Base-by-base conservation (phyloP, 2,797 vertebrate genomes). In the Hypotaenidia philippensis region DNA sequence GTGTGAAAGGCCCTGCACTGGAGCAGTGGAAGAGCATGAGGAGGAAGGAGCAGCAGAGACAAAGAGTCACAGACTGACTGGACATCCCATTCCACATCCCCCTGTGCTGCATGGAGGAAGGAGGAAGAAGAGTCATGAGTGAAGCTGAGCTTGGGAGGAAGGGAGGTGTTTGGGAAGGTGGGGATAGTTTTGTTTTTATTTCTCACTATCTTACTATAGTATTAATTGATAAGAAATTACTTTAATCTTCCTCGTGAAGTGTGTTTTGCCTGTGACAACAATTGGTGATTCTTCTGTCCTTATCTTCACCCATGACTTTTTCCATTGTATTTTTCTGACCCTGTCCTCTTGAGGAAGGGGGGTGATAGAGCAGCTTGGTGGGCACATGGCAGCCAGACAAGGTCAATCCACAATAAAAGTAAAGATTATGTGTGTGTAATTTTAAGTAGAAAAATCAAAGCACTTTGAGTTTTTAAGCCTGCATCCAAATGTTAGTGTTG, bases 1-100 rank as follows among this genome's bases (percentile, higher is more conserved):
- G 4, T 44, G n/a, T 13, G 15, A 69, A 11, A 3, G 8, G 23
- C 3, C 7, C 26, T 13, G 45, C 0, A 0, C 31, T 60, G 55
- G 22, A 47, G 13, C 26, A 64, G 23, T 8, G 17, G 2, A 79
- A 15, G 13, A 34, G 4, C 1, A 2, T 13, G 26, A 56, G 11
- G 26, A 49, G 34, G n/a, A 61, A 52, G 26, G 5, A 59, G 10
- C 1, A 1, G 17, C 25, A 75, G 31, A 20, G 32, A 7, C 17
- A 15, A 59, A 74, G 18, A 2, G 0, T 22, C 27, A 9, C 5
- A 11, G 27, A 22, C 27, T 47, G 45, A 47, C n/a, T 41, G 40
- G 20, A 50, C 26, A 2, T 3, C 10, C 13, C 26, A 34, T 25
- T 59, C 22, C 29, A 36, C 20, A 15, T n/a, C 5, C 8, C 18